Conservation (phyloP, 1,140 invertebrate species). For the Hyphantria cunea region DNA sequence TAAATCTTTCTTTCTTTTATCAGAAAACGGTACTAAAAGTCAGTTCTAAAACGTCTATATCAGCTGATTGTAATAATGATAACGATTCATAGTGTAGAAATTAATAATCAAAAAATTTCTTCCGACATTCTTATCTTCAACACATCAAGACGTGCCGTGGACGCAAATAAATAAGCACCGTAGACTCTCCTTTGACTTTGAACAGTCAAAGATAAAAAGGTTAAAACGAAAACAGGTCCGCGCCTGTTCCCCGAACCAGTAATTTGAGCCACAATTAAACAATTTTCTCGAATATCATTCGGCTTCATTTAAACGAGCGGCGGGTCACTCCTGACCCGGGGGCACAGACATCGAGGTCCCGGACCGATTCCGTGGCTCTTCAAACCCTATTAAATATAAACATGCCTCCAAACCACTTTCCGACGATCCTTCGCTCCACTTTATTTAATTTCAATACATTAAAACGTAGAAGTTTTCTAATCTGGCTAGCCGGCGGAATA, state of each 20-base stretch:
- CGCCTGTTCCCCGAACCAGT: slow-evolving; percentile 40
- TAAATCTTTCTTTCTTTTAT: background rate
- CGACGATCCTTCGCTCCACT: slow-evolving; percentile 42
- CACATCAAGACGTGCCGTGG: no score
- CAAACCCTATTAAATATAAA: slow-evolving; percentile 78
- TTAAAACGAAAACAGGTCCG: slow-evolving; percentile 29
- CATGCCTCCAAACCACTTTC: slow-evolving; percentile 70
- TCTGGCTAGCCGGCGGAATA: slow-evolving; percentile 24
- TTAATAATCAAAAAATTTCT: no score
- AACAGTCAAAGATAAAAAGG: slow-evolving; percentile 28
- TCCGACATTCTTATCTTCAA: no score
- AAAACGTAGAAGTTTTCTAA: slow-evolving; percentile 30
- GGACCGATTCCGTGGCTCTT: slow-evolving; percentile 55
- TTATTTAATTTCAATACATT: slow-evolving; percentile 43
- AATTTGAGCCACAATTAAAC: slow-evolving; percentile 77
- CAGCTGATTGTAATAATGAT: no score
- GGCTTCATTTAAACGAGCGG: slow-evolving; percentile 50
- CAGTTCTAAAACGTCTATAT: no score
- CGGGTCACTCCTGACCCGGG: slow-evolving; percentile 67
- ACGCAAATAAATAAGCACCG: slow-evolving; percentile 4
- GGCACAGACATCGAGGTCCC: slow-evolving; percentile 67
- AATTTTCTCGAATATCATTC: slow-evolving; percentile 78
- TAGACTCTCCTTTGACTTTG: slow-evolving; percentile 28
- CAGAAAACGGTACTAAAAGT: no score
- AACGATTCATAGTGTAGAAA: no score